Evolutionary conservation across 1,140 invertebrate genomes (phyloP).

Genomic region (Epicauta chinensis): DNA sequence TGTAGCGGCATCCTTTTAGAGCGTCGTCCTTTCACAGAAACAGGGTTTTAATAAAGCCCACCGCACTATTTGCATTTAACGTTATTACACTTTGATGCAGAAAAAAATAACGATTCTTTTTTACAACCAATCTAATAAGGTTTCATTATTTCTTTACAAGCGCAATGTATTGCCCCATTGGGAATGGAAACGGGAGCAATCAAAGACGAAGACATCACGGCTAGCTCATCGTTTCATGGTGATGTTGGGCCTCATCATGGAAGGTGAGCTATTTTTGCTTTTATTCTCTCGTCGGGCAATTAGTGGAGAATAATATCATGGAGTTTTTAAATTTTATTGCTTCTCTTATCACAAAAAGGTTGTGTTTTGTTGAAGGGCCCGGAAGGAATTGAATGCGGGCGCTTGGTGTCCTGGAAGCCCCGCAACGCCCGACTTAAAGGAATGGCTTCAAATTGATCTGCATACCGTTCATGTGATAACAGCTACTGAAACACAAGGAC

Average conservation of each 20-base stretch:
- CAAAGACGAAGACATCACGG: constrained; percentile 76
- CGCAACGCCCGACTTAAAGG: constrained; percentile 61
- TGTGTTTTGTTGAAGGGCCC: constrained; percentile 24
- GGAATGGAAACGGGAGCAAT: constrained; percentile 89
- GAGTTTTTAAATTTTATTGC: background rate
- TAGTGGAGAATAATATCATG: background rate
- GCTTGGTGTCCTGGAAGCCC: constrained; percentile 64
- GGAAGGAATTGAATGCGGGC: constrained; percentile 35
- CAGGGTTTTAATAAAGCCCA: constrained; percentile 19
- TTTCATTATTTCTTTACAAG: constrained; percentile 48
- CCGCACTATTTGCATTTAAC: constrained; percentile 26
- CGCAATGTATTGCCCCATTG: constrained; percentile 72
- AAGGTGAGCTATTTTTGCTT: constrained; percentile 53
- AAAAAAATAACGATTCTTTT: constrained; percentile 12
- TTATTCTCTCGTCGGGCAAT: background rate
- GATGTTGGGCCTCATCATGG: constrained; percentile 87
- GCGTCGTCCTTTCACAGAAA: constrained; percentile 7
- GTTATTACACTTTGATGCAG: constrained; percentile 19
- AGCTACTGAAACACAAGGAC: constrained; percentile 72
- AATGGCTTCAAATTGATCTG: constrained; percentile 76
- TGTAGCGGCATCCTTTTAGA: constrained; percentile 16
- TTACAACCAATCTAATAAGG: constrained; percentile 7
- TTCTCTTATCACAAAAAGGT: too few relatives aligned
- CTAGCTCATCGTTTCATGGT: constrained; percentile 81
- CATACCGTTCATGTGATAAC: constrained; percentile 67